These are phyloP conservation scores for Psephotus haematonotus DNA, from an alignment of 2,113 vertebrate genomes.

Conservation along the genomic window DNA sequence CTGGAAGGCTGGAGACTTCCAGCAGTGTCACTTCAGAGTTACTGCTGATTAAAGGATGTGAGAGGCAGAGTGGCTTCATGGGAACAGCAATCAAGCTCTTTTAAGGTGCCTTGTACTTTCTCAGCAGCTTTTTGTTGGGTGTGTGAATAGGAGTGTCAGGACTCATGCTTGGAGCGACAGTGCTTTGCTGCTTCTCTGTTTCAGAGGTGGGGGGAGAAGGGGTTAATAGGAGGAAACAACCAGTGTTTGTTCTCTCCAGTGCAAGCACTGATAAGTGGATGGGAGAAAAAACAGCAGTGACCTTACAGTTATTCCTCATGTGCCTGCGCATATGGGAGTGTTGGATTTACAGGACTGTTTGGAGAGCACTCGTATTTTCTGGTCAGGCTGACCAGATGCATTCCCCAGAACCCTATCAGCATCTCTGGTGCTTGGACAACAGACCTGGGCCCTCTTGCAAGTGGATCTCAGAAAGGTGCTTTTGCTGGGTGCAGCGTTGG, in stretches of 20 bases:
- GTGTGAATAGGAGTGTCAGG: background rate
- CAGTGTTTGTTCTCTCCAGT: slow-evolving; percentile 39
- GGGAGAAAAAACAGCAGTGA: slow-evolving; percentile 36
- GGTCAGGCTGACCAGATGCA: background rate
- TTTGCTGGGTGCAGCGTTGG: rapidly evolving
- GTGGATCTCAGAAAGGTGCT: background rate
- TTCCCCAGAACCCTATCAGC: background rate
- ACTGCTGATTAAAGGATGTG: background rate
- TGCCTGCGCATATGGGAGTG: background rate
- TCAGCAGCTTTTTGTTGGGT: background rate
- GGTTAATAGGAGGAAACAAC: slow-evolving; percentile 22
- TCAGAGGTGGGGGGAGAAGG: background rate
- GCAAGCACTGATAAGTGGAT: slow-evolving; percentile 43
- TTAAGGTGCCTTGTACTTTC: background rate
- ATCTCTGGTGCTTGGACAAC: background rate
- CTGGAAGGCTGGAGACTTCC: background rate
- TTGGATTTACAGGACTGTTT: background rate
- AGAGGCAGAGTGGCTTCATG: background rate
- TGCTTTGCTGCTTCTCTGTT: background rate
- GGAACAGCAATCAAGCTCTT: background rate
- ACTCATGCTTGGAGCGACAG: background rate
- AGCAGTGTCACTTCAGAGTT: background rate
- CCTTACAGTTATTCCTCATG: slow-evolving; percentile 35
- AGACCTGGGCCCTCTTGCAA: background rate
- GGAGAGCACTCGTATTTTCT: background rate